Base-by-base conservation (phyloP, 2,797 vertebrate genomes). In the Trachurus trachurus region DNA sequence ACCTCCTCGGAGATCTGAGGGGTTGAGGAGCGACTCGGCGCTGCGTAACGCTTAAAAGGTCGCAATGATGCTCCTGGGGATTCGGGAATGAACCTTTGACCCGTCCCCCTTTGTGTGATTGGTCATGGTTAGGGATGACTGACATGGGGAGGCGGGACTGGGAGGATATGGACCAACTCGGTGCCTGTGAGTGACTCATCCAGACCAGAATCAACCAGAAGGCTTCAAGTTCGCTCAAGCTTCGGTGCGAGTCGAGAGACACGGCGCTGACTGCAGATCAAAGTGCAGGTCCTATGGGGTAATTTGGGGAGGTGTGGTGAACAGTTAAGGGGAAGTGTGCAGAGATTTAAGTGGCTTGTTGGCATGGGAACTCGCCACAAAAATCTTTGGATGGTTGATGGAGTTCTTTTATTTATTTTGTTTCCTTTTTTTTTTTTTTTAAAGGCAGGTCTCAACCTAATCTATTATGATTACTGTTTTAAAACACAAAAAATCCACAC, bases 221-320 rank as follows among this genome's bases (percentile, higher is more conserved):
- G 67, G 62, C 67, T 57, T 69, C 57, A 64, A 53, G 53, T 68
- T 82, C 22, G 64, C 54, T 76, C 13, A 61, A 74, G 74, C 53
- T 66, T 83, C 47, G 58, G 59, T 13, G 31, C 31, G 66, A 62
- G 47, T n/a, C 1, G 26, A 26, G 26, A 78, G 76, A 79, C 47
- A 69, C 69, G 78, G 34, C 44, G 8, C 34, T 49, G 76, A 66
- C 71, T 87, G 71, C 42, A 65, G 81, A 77, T 83, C 85, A 80
- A 50, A 78, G 72, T 21, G 39, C 59, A 81, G 71, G 84, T 90
- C 81, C 69, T 78, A 39, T 59, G 63, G 76, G 74, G 82, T 76
- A 85, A 82, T 75, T 83, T 67, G 85, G 74, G 58, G 62, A 86
- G 91, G 87, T 87, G 90, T 89, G 89, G 88, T 90, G 79, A 84